Conservation (phyloP, 2,797 vertebrate genomes). For the Clarias platycephalus region DNA sequence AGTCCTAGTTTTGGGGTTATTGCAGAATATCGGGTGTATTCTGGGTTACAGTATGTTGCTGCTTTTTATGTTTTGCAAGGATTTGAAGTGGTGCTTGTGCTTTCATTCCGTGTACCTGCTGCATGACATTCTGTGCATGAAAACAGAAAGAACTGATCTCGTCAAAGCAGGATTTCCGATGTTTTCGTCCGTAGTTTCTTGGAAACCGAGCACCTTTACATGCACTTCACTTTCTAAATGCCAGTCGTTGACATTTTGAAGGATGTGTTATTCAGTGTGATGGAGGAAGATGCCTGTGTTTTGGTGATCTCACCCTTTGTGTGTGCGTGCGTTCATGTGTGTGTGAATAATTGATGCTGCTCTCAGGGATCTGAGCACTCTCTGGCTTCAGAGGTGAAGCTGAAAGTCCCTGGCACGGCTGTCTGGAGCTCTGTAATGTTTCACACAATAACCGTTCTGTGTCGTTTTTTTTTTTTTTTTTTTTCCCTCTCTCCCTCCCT, state of each 20-base stretch:
- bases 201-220: background rate
- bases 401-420: conserved; percentile 30
- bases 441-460: conserved; percentile 25
- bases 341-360: background rate
- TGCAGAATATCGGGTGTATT: background rate
- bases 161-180: background rate
- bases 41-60: background rate
- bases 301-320: conserved; percentile 4
- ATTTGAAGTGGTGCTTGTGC: background rate
- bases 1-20: background rate
- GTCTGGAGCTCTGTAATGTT: conserved; percentile 14
- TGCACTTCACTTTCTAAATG: conserved; percentile 9
- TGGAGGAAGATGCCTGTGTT: background rate
- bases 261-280: background rate
- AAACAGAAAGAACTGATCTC: background rate
- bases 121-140: background rate
- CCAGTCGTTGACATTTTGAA: conserved; percentile 8
- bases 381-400: conserved; percentile 26
- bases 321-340: background rate
- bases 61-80: background rate
- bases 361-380: background rate
- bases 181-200: background rate
- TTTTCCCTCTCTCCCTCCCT: background rate
- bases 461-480: background rate
- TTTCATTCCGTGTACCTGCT: background rate